phyloP scores from a whole-genome alignment of 2,797 vertebrate genomes.

The Typhlichthys subterraneus region DNA sequence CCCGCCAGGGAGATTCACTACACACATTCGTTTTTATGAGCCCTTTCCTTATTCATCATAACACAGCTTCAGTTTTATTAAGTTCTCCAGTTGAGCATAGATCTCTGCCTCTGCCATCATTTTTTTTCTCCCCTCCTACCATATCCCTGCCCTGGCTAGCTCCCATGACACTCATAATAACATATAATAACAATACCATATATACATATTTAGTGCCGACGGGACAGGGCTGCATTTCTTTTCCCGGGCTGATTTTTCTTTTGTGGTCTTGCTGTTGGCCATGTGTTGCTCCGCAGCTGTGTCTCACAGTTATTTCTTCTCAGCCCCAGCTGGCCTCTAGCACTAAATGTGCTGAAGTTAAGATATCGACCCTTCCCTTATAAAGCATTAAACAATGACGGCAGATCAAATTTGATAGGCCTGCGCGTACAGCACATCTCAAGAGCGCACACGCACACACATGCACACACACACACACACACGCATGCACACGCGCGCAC shows the following conservation, averaged over 20 bases:
- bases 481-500: too few relatives aligned
- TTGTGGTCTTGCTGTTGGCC: conserved; percentile 36
- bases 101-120: conserved; percentile 58
- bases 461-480: neutral
- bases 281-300: conserved; percentile 40
- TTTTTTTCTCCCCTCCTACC: conserved; percentile 52
- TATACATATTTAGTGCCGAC: conserved; percentile 47
- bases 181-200: conserved; percentile 42
- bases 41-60: conserved; percentile 79
- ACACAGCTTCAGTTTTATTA: conserved; percentile 78
- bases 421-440: too few relatives aligned
- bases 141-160: conserved; percentile 23
- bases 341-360: conserved; percentile 34
- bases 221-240: conserved; percentile 33
- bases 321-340: conserved; percentile 38
- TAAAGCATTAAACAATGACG: neutral
- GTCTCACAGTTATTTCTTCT: conserved; percentile 19
- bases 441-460: too few relatives aligned
- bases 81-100: conserved; percentile 75
- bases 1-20: conserved; percentile 74
- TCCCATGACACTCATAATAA: conserved; percentile 43
- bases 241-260: conserved; percentile 39
- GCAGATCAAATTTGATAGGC: neutral
- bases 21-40: conserved; percentile 77
- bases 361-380: conserved; percentile 1